Base-by-base conservation (phyloP, 2,888 invertebrate genomes). In the Clistopyga incitator region DNA sequence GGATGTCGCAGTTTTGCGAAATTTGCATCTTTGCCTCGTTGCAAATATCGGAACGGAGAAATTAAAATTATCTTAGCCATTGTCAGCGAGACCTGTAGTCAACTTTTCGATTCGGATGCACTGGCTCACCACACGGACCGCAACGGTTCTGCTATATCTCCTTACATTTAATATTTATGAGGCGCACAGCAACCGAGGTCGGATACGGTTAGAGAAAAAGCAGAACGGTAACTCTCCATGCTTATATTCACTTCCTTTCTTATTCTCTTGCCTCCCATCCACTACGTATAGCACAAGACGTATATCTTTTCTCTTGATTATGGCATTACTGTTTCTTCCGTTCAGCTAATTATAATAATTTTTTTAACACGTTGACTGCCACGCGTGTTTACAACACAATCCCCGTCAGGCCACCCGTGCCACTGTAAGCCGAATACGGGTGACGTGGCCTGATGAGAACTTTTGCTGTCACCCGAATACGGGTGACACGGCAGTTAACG, bases 1-100 rank as follows among this genome's bases (percentile, higher is more conserved):
- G 34, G 6, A 64, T 42, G 38, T 38, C 64, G 42, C 38, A 64
- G 18, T 64, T 64, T 38, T 38, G 20, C 38, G 11, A 20, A 18
- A 64, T 65, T 56, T 56, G 38, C 25, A 42, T 8, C 45, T 71
- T 72, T 56, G 15, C 23, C 23, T 15, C 38, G 34, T 56, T 54
- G 56, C 61, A 56, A n/a, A 72, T 72, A 72, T 72, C 45, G n/a
- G 25, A 56, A 45, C 25, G 45, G 20, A 23, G 45, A 59, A 71
- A 61, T 74, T 45, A 45, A 74, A 74, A 74, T 74, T 47, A 74
- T 74, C 59, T 59, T 47, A 59, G 47, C 72, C 72, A 74, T 74
- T 74, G 72, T 59, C 72, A 61, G 45, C 72, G 72, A 38, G 38
- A 64, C 20, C 20, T 54, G 23, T 47, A 61, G 25, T 59, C 47